Evolutionary conservation across 1,140 invertebrate species (phyloP).

Genomic region (Cataglyphis hispanica): DNA sequence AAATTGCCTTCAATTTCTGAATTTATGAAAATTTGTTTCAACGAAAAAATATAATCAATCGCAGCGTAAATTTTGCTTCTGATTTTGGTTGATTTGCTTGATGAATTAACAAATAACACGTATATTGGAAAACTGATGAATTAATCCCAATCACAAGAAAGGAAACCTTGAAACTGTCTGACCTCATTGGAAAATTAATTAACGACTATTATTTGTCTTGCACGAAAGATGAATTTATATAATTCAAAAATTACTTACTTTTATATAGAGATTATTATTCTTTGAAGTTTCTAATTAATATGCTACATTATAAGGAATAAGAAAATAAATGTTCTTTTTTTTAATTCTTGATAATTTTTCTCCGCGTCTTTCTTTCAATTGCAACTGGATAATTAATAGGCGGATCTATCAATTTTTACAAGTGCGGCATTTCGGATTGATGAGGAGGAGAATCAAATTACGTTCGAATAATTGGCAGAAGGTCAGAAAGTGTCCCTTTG

Average conservation of each 20-base stretch:
- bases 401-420: conserved; percentile 40
- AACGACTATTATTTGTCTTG: background rate
- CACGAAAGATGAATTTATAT: conserved; percentile 34
- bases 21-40: conserved; percentile 25
- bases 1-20: background rate
- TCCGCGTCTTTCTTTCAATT: background rate
- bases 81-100: background rate
- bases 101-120: conserved; percentile 19
- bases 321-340: background rate
- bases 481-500: background rate
- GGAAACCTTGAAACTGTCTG: background rate
- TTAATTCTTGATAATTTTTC: background rate
- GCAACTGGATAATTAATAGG: conserved; percentile 4
- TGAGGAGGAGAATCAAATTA: conserved; percentile 33
- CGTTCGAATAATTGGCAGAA: conserved; percentile 40
- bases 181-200: conserved; percentile 18
- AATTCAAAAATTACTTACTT: conserved; percentile 11
- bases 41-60: background rate
- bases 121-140: background rate
- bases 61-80: background rate
- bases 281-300: background rate
- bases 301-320: background rate
- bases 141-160: conserved; percentile 6
- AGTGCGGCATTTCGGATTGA: background rate
- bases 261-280: background rate